Evolutionary conservation across 2,888 invertebrate species (phyloP), one percentile per base, ranked within the genome.

Genomic region (Hyalella azteca): DNA sequence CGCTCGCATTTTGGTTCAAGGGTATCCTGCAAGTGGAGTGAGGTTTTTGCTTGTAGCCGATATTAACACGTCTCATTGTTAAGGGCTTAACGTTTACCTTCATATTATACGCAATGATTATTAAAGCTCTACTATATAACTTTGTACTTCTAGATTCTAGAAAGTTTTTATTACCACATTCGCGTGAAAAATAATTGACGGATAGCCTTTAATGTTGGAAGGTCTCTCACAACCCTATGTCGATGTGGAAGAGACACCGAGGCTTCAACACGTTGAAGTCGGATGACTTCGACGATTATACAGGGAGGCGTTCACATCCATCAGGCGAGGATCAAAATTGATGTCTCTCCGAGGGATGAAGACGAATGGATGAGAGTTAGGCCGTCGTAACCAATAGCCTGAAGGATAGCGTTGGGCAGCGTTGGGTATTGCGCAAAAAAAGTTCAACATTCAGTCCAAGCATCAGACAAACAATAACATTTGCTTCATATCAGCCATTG

Each of bases 301-400:
- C 39, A 19, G 1, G 3, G 66, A 66, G 36, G 36, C 66, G 39
- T 36, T 36, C 36, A 36, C 66, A 66, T 66, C 19, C 66, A 66
- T 66, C 66, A 66, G 66, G 36, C 9, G 66, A 4, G 19, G 66
- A 66, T 66, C 29, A 66, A 66, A 66, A 66, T 66, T 66, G 66
- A 66, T 66, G 66, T 9, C 36, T 66, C 9, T 15, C 36, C 36
- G 66, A 66, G 66, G 9, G 7, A 66, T 66, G 32, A 36, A 66
- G 66, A 66, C 66, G 39, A 36, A 66, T 66, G 66, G 66, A n/a
- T n/a, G n/a, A n/a, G n/a, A n/a, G n/a, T n/a, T n/a, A n/a, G n/a
- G n/a, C n/a, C n/a, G n/a, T n/a, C n/a, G n/a, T n/a, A n/a, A n/a
- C n/a, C n/a, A n/a, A n/a, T n/a, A n/a, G n/a, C n/a, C n/a, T n/a